Evolutionary conservation across 2,888 invertebrate species (phyloP).

Genomic region (Nesidiocoris tenuis): DNA sequence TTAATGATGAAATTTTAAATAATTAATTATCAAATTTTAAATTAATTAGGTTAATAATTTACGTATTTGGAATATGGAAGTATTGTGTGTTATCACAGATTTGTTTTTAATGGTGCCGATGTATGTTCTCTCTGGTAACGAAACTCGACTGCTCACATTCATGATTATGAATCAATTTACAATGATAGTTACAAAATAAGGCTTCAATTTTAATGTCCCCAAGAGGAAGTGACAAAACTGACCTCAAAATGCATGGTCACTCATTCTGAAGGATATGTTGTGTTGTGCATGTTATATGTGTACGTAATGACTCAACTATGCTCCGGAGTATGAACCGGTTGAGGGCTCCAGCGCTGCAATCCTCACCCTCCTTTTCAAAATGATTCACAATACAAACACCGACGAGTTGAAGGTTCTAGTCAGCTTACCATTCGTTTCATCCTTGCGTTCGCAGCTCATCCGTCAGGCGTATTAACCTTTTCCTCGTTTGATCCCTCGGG

Average conservation of each 20-base stretch:
- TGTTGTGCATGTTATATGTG: conserved; percentile 17
- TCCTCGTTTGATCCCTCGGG: conserved; percentile 5
- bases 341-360: background rate
- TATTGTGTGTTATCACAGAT: too few relatives aligned
- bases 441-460: background rate
- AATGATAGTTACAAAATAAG: too few relatives aligned
- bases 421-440: background rate
- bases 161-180: too few relatives aligned
- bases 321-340: background rate
- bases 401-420: background rate
- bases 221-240: conserved; percentile 23
- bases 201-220: too few relatives aligned
- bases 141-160: too few relatives aligned
- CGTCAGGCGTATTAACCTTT: conserved; percentile 16
- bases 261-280: background rate
- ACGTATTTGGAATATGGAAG: too few relatives aligned
- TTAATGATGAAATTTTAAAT: too few relatives aligned
- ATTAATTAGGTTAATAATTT: too few relatives aligned
- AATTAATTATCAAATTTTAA: too few relatives aligned
- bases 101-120: too few relatives aligned
- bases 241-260: conserved; percentile 1
- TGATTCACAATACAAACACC: conserved; percentile 25
- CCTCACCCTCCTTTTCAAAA: conserved; percentile 6
- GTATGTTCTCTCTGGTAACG: too few relatives aligned
- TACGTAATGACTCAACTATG: conserved; percentile 24